Conservation (phyloP, 2,113 vertebrate genomes). For the Toxotes chatareus region DNA sequence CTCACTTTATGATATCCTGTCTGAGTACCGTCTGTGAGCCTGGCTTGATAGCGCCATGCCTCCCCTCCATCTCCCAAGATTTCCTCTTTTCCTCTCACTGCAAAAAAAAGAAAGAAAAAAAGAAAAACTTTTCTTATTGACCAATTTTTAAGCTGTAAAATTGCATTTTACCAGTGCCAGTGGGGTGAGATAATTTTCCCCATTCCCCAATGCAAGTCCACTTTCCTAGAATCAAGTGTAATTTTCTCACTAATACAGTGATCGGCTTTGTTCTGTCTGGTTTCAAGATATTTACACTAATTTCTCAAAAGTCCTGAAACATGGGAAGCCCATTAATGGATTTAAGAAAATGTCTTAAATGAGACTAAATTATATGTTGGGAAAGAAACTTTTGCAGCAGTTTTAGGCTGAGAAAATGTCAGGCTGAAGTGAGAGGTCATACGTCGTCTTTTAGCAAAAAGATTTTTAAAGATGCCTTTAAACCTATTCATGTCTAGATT, state of each 20-base stretch:
- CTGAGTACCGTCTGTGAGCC: slow-evolving; percentile 25
- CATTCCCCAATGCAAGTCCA: slow-evolving; percentile 5
- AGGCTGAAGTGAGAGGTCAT: neutral
- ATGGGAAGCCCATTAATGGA: slow-evolving; percentile 10
- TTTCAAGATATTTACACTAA: slow-evolving; percentile 4
- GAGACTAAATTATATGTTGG: slow-evolving; percentile 16
- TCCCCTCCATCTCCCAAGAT: neutral
- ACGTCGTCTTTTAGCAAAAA: neutral
- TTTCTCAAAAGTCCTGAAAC: neutral
- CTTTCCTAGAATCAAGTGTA: slow-evolving; percentile 23
- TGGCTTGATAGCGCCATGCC: slow-evolving; percentile 26
- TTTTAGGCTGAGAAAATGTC: slow-evolving; percentile 20
- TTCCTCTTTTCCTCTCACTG: neutral
- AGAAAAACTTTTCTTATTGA: neutral
- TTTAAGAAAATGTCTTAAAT: slow-evolving; percentile 37
- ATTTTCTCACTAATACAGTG: slow-evolving; percentile 19
- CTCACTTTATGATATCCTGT: slow-evolving; percentile 44
- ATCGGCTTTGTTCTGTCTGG: slow-evolving; percentile 3
- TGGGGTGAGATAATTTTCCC: slow-evolving; percentile 33
- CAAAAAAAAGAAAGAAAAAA: slow-evolving; percentile 8
- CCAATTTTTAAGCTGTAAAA: neutral
- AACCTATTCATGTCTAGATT: slow-evolving; percentile 16
- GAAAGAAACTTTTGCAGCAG: slow-evolving; percentile 1
- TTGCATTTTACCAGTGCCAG: slow-evolving; percentile 13
- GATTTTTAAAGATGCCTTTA: neutral